A percentile compares a stretch with the other conserved stretches of the same genome.
phyloP scores from a whole-genome alignment of 2,797 vertebrate species.

The Enteromius anoplus region DNA sequence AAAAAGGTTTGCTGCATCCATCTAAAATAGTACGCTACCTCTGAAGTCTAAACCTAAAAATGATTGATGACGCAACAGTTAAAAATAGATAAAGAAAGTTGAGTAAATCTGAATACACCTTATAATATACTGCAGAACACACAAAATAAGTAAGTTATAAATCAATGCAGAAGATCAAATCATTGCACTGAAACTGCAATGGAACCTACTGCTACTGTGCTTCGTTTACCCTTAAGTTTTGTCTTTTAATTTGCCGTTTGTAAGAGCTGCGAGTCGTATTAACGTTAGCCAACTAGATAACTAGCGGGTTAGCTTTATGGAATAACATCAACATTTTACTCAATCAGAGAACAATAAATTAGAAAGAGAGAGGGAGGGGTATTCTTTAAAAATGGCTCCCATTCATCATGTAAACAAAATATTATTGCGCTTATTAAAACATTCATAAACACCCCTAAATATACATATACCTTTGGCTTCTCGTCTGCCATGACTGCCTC shows the following conservation, averaged over 20 bases:
- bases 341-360: neutral
- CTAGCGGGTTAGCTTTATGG: slow-evolving; percentile 1
- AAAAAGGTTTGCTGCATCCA: neutral
- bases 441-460: neutral
- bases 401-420: neutral
- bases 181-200: neutral
- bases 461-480: slow-evolving; percentile 87
- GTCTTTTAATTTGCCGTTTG: neutral
- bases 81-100: neutral
- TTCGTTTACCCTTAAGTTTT: neutral
- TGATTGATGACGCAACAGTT: neutral
- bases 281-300: neutral
- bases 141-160: neutral
- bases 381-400: neutral
- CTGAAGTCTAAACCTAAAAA: neutral
- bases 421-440: neutral
- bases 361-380: rapidly evolving
- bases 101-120: neutral
- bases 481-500: slow-evolving; percentile 88
- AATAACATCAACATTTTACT: neutral
- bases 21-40: neutral
- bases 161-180: neutral
- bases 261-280: neutral
- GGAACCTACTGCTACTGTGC: neutral
- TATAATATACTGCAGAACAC: neutral